Evolutionary conservation across 1,140 invertebrate genomes (phyloP).

Genomic region (Portunus trituberculatus): DNA sequence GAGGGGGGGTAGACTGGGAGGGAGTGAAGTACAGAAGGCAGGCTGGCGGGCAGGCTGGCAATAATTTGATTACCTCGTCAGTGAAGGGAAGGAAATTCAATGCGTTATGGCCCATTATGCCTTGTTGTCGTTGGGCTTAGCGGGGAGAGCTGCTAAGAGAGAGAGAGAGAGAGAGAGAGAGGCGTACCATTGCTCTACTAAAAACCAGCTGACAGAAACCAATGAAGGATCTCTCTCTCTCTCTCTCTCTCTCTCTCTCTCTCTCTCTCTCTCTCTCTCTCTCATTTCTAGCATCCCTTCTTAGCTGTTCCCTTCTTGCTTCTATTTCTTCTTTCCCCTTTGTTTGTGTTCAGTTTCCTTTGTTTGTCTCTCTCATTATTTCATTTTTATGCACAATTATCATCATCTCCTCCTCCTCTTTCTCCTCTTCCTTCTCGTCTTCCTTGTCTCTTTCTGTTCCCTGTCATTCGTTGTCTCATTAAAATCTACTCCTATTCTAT

Average conservation of each 20-base stretch:
- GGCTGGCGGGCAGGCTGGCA: not conserved
- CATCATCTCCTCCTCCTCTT: not conserved
- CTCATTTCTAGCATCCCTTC: too few species aligned
- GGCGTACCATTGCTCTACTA: not conserved
- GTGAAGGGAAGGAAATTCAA: conserved; percentile 20
- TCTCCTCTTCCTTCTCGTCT: not conserved
- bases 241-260: conserved; percentile 11
- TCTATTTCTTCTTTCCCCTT: not conserved
- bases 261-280: too few species aligned
- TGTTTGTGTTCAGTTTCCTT: not conserved
- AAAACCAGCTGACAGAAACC: conserved; percentile 1
- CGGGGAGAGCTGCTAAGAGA: too few species aligned
- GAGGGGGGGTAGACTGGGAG: too few species aligned
- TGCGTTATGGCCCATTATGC: not conserved
- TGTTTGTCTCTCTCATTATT: not conserved
- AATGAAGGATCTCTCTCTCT: conserved; percentile 21
- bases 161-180: too few species aligned
- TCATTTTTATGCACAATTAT: not conserved
- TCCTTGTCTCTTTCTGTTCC: not conserved
- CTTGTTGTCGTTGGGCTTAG: too few species aligned
- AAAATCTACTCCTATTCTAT: not conserved
- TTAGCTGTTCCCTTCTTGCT: too few species aligned
- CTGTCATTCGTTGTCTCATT: not conserved
- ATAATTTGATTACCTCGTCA: conserved; percentile 23
- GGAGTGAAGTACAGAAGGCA: too few species aligned